A percentile compares a stretch with the other conserved stretches of the same genome.
Evolutionary conservation across 2,888 invertebrate species (phyloP).

Genomic region (Thera britannica): DNA sequence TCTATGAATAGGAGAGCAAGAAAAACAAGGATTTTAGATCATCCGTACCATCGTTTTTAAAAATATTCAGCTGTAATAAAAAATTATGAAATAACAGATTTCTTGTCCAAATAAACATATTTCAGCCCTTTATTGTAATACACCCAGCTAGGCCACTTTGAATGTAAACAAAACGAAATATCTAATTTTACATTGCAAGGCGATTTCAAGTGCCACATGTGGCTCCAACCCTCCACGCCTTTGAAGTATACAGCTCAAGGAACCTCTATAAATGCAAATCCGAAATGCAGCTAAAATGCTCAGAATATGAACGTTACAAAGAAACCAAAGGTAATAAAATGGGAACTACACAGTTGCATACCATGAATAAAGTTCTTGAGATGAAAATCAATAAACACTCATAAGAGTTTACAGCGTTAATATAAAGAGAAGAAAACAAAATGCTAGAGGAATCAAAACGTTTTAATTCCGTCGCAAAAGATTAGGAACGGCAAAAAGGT

Average conservation of each 20-base stretch:
- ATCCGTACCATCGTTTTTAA: no score
- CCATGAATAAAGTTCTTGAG: conserved; percentile 13
- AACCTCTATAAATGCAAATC: conserved; percentile 35
- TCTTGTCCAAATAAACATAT: no score
- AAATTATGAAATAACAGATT: no score
- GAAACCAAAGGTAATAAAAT: conserved; percentile 25
- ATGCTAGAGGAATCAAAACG: conserved; percentile 3
- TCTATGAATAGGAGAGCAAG: no score
- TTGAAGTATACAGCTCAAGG: conserved; percentile 28
- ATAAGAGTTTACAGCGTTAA: conserved; percentile 10
- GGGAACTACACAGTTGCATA: not conserved
- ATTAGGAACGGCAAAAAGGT: conserved; percentile 20
- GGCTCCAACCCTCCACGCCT: conserved; percentile 11
- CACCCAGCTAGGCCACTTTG: not conserved
- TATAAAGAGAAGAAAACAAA: conserved; percentile 8
- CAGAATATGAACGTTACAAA: conserved; percentile 18
- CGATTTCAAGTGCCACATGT: not conserved
- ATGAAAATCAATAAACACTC: conserved; percentile 23
- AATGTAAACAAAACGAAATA: not conserved
- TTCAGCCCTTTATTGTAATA: not conserved
- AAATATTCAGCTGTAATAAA: no score
- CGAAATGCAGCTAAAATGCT: conserved; percentile 22
- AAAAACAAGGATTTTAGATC: no score
- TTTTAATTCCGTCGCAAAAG: conserved; percentile 20
- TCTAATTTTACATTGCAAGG: conserved; percentile 1